phyloP scores from a whole-genome alignment of 2,797 vertebrate species.

The Austrolebias charrua region DNA sequence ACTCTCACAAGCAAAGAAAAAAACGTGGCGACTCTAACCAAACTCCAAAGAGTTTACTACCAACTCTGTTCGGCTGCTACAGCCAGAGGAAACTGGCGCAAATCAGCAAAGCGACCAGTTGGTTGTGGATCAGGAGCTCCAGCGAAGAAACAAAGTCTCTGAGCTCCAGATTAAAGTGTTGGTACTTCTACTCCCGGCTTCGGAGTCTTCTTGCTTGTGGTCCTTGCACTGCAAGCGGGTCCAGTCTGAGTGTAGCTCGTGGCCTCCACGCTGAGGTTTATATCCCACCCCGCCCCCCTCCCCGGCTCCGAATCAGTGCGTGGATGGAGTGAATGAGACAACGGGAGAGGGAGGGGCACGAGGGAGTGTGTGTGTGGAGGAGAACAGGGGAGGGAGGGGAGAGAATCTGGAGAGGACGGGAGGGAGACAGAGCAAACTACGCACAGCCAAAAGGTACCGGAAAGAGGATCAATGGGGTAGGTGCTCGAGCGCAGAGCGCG shows the following conservation, averaged over 20 bases:
- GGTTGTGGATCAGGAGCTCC: slow-evolving; percentile 66
- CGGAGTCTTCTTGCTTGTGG: slow-evolving; percentile 85
- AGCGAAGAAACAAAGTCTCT: slow-evolving; percentile 61
- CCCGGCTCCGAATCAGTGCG: slow-evolving; percentile 73
- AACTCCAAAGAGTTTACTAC: slow-evolving; percentile 90
- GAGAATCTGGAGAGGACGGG: slow-evolving; percentile 35
- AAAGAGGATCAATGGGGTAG: slow-evolving; percentile 70
- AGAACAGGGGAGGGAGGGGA: slow-evolving; percentile 48
- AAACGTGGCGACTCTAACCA: slow-evolving; percentile 80
- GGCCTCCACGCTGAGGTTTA: slow-evolving; percentile 73
- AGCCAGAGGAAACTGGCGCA: slow-evolving; percentile 69
- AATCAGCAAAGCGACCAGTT: slow-evolving; percentile 66
- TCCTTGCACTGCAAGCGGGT: slow-evolving; percentile 81
- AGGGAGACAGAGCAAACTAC: slow-evolving; percentile 74
- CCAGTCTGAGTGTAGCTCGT: slow-evolving; percentile 80
- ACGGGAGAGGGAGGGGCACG: slow-evolving; percentile 37
- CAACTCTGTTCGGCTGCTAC: slow-evolving; percentile 78
- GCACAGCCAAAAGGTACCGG: slow-evolving; percentile 80
- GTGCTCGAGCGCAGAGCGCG: slow-evolving; percentile 23
- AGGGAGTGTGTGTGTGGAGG: slow-evolving; percentile 63
- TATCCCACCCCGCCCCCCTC: slow-evolving; percentile 81
- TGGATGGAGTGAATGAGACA: slow-evolving; percentile 84
- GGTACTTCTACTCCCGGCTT: slow-evolving; percentile 89
- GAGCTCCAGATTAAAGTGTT: slow-evolving; percentile 75
- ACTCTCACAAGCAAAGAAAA: slow-evolving; percentile 82